phyloP scores from a whole-genome alignment of 2,113 vertebrate genomes.

The Gymnogyps californianus region DNA sequence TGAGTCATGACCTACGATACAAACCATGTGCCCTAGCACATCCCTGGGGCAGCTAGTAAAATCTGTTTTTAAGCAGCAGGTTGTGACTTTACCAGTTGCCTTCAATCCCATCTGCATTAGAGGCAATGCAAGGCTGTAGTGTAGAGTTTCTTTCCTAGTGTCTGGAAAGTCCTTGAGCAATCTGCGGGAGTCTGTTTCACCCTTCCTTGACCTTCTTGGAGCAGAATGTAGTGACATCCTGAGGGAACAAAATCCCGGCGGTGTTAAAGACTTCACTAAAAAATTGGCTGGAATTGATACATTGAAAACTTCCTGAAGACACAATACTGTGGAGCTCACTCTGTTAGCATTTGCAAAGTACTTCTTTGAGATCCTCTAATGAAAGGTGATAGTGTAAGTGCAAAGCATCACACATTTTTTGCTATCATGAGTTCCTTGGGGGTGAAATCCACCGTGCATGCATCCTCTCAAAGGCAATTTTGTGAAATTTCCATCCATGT shows the following conservation, averaged over 20 bases:
- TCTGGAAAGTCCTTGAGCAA: not conserved
- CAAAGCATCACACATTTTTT: not conserved
- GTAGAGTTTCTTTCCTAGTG: not conserved
- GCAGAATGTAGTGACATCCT: not conserved
- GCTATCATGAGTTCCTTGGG: not conserved
- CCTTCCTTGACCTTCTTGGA: not conserved
- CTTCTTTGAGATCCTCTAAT: not conserved
- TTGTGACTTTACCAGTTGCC: not conserved
- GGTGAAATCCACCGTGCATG: not conserved
- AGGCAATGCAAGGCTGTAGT: not conserved
- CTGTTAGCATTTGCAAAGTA: not conserved
- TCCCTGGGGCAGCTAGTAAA: not conserved
- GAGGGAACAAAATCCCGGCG: not conserved
- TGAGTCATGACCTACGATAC: fast-evolving
- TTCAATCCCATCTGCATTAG: not conserved
- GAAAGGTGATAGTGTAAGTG: not conserved
- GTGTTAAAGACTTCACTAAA: not conserved
- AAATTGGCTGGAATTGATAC: not conserved
- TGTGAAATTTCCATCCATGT: not conserved
- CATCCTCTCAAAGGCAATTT: not conserved
- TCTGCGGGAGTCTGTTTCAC: not conserved
- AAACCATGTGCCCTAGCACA: not conserved
- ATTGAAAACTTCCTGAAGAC: not conserved
- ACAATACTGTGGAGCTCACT: not conserved
- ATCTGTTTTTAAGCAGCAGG: not conserved